phyloP scores from a whole-genome alignment of 2,797 vertebrate genomes.

The Carduelis carduelis region DNA sequence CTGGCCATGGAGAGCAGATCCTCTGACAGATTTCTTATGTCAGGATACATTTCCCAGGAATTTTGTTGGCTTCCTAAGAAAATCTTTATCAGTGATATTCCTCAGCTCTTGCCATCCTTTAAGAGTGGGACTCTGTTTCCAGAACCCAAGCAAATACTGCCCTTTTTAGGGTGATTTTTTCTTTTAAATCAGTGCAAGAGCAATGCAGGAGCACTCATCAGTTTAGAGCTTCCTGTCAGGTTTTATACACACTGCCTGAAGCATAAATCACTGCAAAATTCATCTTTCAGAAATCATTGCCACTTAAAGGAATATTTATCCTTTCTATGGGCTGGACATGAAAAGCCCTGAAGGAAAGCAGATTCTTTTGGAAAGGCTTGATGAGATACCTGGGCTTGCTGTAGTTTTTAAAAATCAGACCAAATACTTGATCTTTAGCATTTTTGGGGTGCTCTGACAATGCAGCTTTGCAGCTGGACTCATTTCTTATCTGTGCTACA shows the following conservation, averaged over 20 bases:
- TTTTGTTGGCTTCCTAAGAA: neutral
- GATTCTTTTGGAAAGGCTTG: neutral
- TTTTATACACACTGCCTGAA: neutral
- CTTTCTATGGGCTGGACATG: neutral
- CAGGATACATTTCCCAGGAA: neutral
- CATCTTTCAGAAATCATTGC: constrained; percentile 8
- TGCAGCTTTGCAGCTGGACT: neutral
- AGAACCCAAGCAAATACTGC: neutral
- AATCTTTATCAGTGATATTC: neutral
- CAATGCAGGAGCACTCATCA: neutral
- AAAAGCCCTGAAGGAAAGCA: neutral
- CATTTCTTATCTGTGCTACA: neutral
- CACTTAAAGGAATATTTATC: neutral
- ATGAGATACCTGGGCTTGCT: neutral
- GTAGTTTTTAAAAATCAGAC: neutral
- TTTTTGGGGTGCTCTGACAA: neutral
- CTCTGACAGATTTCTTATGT: neutral
- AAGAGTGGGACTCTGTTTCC: neutral
- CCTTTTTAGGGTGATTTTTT: neutral
- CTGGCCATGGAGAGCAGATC: neutral
- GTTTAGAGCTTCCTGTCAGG: neutral
- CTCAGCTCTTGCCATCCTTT: neutral
- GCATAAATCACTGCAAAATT: neutral
- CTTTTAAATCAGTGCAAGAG: neutral
- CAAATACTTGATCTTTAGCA: neutral